These are phyloP conservation scores for Melanchra persicariae DNA, from an alignment of 2,888 invertebrate genomes.

Conservation along the genomic window DNA sequence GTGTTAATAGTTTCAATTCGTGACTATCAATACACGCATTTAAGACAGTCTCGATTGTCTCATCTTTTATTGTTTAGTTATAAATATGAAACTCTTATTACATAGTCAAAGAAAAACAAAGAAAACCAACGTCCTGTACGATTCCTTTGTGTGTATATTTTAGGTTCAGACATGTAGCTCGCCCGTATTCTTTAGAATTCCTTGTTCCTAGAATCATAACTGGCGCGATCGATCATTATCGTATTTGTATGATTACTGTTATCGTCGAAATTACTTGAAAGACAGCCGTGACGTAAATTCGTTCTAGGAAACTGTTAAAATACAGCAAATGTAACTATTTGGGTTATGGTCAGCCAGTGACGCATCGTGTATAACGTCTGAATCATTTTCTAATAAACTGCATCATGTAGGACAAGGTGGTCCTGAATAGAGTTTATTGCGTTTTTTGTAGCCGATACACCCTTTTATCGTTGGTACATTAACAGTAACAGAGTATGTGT, in stretches of 20 bases:
- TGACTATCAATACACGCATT: constrained; percentile 1
- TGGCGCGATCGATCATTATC: constrained; percentile 46
- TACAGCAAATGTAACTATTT: constrained; percentile 58
- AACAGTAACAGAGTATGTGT: constrained; percentile 27
- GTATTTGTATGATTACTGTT: constrained; percentile 47
- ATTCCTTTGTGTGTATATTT: constrained; percentile 20
- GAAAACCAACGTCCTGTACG: constrained; percentile 20
- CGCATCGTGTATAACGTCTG: constrained; percentile 61
- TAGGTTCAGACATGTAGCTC: constrained; percentile 23
- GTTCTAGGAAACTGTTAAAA: constrained; percentile 65
- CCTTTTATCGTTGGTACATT: constrained; percentile 33
- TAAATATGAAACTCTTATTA: constrained; percentile 12
- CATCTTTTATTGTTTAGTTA: constrained; percentile 12
- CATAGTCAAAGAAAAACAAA: constrained; percentile 34
- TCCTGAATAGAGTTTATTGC: constrained; percentile 51
- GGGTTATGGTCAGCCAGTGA: constrained; percentile 66
- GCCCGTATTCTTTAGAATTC: constrained; percentile 28
- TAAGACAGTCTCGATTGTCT: constrained; percentile 3
- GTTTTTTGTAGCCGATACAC: constrained; percentile 52
- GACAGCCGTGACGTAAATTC: constrained; percentile 52
- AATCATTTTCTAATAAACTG: constrained; percentile 72
- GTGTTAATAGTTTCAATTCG: neutral
- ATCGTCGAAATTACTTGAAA: constrained; percentile 52
- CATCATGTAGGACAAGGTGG: constrained; percentile 67
- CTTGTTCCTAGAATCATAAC: constrained; percentile 45